Evolutionary conservation across 2,113 vertebrate genomes (phyloP).

Genomic region (Micromys minutus): DNA sequence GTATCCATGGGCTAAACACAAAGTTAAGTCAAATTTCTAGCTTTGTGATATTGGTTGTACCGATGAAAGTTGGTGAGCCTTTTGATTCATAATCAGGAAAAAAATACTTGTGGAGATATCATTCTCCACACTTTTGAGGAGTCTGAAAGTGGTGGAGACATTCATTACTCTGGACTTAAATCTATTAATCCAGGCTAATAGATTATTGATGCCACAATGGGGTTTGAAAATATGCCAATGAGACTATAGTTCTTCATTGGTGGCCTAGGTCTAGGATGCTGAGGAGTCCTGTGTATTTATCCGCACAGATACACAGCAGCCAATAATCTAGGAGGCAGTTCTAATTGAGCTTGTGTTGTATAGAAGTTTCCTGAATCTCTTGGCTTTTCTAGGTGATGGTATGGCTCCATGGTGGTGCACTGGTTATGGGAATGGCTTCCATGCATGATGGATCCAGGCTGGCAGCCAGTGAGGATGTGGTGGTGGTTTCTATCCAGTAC

Average conservation of each 20-base stretch:
- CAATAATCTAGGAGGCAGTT: neutral
- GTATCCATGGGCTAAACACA: neutral
- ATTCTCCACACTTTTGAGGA: neutral
- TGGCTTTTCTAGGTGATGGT: slow-evolving; percentile 71
- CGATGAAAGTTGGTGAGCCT: neutral
- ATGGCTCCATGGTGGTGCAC: slow-evolving; percentile 64
- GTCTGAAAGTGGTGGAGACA: neutral
- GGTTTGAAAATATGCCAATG: neutral
- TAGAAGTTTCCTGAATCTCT: neutral
- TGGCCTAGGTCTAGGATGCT: neutral
- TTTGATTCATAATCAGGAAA: neutral
- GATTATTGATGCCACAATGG: neutral
- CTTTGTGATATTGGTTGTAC: neutral
- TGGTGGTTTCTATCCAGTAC: slow-evolving; percentile 42
- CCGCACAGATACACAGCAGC: neutral
- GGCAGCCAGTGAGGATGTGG: neutral
- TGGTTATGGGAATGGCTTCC: slow-evolving; percentile 49
- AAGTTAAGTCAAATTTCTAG: neutral
- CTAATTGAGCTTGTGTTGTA: neutral
- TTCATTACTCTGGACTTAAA: neutral
- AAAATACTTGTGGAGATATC: no score
- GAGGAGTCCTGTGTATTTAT: neutral
- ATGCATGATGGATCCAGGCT: neutral
- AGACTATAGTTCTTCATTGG: neutral
- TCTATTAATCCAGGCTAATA: neutral